Conservation (phyloP, 2,888 invertebrate species). For the Blastobasis lacticolella region DNA sequence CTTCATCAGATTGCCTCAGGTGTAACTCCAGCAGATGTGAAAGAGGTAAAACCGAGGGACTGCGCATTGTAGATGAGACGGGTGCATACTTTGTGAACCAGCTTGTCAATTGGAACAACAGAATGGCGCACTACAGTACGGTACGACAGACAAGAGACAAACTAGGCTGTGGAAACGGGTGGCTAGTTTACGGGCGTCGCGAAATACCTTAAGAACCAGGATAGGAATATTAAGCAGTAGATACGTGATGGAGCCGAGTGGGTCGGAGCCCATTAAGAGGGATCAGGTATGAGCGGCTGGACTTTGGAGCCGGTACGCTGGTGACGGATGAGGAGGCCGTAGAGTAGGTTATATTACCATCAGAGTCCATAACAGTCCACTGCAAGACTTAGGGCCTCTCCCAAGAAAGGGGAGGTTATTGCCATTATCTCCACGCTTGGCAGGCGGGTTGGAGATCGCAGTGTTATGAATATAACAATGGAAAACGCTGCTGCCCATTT, state of each 20-base stretch:
- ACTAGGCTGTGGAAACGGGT: constrained; percentile 59
- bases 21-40: constrained; percentile 57
- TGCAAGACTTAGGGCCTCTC: too few species aligned
- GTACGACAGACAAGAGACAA: constrained; percentile 65
- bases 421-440: too few species aligned
- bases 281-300: constrained; percentile 57
- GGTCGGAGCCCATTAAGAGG: constrained; percentile 59
- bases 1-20: constrained; percentile 57
- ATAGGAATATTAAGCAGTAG: constrained; percentile 44
- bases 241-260: constrained; percentile 56
- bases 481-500: too few species aligned
- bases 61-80: constrained; percentile 40
- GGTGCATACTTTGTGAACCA: constrained; percentile 59
- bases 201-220: constrained; percentile 54
- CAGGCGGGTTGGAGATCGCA: too few species aligned
- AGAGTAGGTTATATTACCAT: constrained; percentile 21
- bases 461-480: too few species aligned
- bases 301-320: constrained; percentile 51
- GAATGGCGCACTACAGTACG: constrained; percentile 48
- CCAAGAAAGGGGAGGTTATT: too few species aligned
- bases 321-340: constrained; percentile 56
- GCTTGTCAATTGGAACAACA: constrained; percentile 48
- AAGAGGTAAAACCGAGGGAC: constrained; percentile 49
- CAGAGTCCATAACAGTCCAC: too few species aligned
- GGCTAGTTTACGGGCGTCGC: constrained; percentile 57